A percentile compares a stretch with the other conserved stretches of the same genome.
Evolutionary conservation across 2,797 vertebrate genomes (phyloP).

Genomic region (Selene dorsalis): DNA sequence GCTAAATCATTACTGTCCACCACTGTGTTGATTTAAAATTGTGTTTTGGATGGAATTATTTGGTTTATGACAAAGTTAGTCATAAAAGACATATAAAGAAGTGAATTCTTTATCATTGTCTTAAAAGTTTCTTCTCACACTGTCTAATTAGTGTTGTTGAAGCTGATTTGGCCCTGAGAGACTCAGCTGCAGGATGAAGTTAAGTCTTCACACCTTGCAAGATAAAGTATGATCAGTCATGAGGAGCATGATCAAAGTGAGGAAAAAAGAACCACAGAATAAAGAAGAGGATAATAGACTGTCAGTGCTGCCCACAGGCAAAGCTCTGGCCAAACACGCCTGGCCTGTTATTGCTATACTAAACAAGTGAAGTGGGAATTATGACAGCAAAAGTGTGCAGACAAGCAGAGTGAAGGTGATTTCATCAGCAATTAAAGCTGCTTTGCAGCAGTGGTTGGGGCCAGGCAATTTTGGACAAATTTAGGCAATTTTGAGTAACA

Average conservation of each 20-base stretch:
- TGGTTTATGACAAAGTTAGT: not conserved
- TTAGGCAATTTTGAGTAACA: no score
- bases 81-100: not conserved
- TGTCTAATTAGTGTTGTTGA: constrained; percentile 44
- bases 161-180: constrained; percentile 10
- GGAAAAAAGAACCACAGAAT: not conserved
- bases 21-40: not conserved
- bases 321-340: constrained; percentile 28
- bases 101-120: not conserved
- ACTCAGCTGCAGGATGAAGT: constrained; percentile 35
- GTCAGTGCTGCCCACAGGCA: constrained; percentile 38
- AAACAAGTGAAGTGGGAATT: constrained; percentile 46
- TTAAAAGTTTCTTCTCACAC: not conserved
- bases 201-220: constrained; percentile 22
- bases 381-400: constrained; percentile 17
- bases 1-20: not conserved
- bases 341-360: constrained; percentile 40
- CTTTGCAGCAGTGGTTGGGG: no score
- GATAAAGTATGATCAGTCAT: constrained; percentile 49
- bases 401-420: constrained; percentile 14
- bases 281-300: constrained; percentile 35
- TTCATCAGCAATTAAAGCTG: no score
- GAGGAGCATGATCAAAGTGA: constrained; percentile 44
- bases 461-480: no score
- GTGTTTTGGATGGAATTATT: not conserved